Conservation (phyloP, 2,888 invertebrate species). For the Aquatica leii region DNA sequence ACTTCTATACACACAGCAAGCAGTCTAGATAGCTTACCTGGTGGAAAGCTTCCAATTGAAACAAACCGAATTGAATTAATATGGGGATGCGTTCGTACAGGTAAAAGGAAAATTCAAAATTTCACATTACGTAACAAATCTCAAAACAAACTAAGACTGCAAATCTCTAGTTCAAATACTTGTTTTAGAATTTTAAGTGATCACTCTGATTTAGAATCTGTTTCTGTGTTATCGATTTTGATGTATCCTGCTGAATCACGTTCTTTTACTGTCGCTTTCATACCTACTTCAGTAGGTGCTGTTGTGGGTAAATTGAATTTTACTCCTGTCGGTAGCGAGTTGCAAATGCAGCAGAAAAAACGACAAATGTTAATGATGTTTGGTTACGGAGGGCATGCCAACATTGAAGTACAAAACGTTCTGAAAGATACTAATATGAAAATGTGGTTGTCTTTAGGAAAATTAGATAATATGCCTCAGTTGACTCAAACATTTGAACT, state of each 20-base stretch:
- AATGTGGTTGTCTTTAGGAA: slow-evolving; percentile 67
- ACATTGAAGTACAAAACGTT: slow-evolving; percentile 62
- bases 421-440: slow-evolving; percentile 66
- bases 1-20: slow-evolving; percentile 48
- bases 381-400: slow-evolving; percentile 68
- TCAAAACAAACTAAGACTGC: slow-evolving; percentile 65
- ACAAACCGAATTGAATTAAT: slow-evolving; percentile 66
- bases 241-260: slow-evolving; percentile 68
- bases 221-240: slow-evolving; percentile 56
- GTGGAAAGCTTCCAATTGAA: slow-evolving; percentile 63
- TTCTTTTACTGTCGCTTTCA: slow-evolving; percentile 64
- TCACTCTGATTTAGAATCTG: slow-evolving; percentile 53
- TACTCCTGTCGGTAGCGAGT: slow-evolving; percentile 51
- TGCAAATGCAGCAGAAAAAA: slow-evolving; percentile 47
- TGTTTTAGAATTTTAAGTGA: slow-evolving; percentile 61
- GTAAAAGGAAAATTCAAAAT: slow-evolving; percentile 64
- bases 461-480: slow-evolving; percentile 60
- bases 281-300: slow-evolving; percentile 65
- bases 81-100: slow-evolving; percentile 68
- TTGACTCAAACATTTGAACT: slow-evolving; percentile 63
- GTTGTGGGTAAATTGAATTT: slow-evolving; percentile 66
- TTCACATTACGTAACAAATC: slow-evolving; percentile 67
- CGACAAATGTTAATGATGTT: slow-evolving; percentile 61
- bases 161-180: slow-evolving; percentile 62
- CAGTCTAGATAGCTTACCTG: slow-evolving; percentile 52